Conservation (phyloP, 2,888 invertebrate species). For the Ctenicera cuprea region DNA sequence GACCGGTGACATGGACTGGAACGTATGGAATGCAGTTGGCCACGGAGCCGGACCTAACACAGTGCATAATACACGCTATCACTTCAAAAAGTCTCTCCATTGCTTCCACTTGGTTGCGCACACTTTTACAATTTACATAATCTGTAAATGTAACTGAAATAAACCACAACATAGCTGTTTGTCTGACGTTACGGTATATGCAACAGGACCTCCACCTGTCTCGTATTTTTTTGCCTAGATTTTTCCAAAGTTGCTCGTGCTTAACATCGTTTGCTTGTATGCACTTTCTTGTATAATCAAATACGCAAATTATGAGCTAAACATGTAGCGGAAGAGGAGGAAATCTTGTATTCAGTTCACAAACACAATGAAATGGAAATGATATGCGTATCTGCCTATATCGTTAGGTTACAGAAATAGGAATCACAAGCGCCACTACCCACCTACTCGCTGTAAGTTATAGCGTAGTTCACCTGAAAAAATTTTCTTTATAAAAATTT, state of each 20-base stretch:
- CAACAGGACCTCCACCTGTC: background rate
- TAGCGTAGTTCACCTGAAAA: too few relatives aligned
- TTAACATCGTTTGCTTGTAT: background rate
- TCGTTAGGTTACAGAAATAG: too few relatives aligned
- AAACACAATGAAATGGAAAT: too few relatives aligned
- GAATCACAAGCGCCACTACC: too few relatives aligned
- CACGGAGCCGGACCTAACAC: slow-evolving; percentile 42
- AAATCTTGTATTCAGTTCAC: too few relatives aligned
- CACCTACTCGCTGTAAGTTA: too few relatives aligned
- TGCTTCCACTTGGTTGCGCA: slow-evolving; percentile 29
- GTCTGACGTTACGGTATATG: slow-evolving; percentile 9
- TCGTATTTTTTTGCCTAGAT: background rate
- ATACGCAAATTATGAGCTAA: too few relatives aligned
- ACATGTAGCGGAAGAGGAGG: too few relatives aligned
- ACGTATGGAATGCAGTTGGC: slow-evolving; percentile 52
- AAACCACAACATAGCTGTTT: background rate
- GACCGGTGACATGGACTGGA: slow-evolving; percentile 52
- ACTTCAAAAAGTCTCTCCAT: slow-evolving; percentile 7
- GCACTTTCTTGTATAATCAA: background rate
- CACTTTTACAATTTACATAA: slow-evolving; percentile 19
- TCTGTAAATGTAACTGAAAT: background rate
- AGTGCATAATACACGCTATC: slow-evolving; percentile 21
- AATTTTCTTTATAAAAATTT: too few relatives aligned
- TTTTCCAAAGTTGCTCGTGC: background rate
- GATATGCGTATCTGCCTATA: too few relatives aligned